Base-by-base conservation (phyloP, 2,888 invertebrate genomes). In the Erebia palarica region DNA sequence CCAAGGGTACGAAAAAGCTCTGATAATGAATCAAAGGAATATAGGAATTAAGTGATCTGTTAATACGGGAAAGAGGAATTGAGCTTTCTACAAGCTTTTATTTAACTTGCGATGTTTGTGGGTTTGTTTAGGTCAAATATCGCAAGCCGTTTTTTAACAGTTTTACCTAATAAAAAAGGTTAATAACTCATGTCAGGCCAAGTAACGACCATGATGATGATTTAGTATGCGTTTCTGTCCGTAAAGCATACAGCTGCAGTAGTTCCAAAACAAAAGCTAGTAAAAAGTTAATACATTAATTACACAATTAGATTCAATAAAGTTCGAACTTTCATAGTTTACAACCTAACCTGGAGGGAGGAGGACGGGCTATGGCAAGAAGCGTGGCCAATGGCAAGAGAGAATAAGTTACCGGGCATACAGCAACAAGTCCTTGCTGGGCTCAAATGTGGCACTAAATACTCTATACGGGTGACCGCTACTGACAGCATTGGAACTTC, bases 401-500 rank as follows among this genome's bases (percentile, higher is more conserved):
- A 80, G 91, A 95, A 78, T 84, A 94, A 80, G n/a, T 86, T 88
- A 64, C 91, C 94, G 90, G 96, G 92, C 0, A 76, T 88, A 0
- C 91, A 82, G 94, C 96, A 88, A 89, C 94, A 96, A 94, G 79
- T 94, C 0, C 76, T 97, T 18, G 95, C 95, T 14, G 96, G 96
- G 1, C 93, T 98, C 7, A 95, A 96, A 80, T 98, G 98, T 85
- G 98, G 98, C 11, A 96, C 96, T 27, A 94, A 95, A 75, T 98
- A 98, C 84, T 95, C 96, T 72, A 94, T 98, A 70, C 95, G 96
- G 82, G 94, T 98, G 75, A 95, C 96, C 1, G 97, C 97, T 1
- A 95, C 96, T 71, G 98, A 98, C 85, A 94, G 94, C 73, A 96
- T 98, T 1, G 98, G 98, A 0, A 95, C 95, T 55, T 97, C 98